Evolutionary conservation across 2,888 invertebrate species (phyloP).

Genomic region (Micropterix aruncella): DNA sequence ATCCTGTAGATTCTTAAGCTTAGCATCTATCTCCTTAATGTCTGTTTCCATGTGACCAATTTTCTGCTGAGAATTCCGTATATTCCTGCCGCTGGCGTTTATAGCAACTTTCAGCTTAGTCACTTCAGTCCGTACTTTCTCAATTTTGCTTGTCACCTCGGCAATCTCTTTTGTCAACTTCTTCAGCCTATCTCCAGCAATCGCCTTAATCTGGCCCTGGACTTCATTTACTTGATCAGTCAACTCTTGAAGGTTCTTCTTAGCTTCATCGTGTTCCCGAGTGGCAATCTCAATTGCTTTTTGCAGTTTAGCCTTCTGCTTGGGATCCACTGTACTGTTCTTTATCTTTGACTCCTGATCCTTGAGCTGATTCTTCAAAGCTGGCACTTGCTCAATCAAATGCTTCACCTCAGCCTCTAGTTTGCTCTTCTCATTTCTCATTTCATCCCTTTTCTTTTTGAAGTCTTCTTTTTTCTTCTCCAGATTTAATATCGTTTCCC

Average conservation of each 20-base stretch:
- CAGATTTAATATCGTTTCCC: too few species aligned
- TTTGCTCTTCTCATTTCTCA: constrained; percentile 23
- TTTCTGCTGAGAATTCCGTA: constrained; percentile 60
- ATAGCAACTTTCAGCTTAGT: constrained; percentile 55
- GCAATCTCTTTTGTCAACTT: constrained; percentile 58
- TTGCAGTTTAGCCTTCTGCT: constrained; percentile 45
- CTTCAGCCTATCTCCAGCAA: constrained; percentile 55
- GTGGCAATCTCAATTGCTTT: constrained; percentile 29
- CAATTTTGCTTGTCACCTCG: constrained; percentile 51
- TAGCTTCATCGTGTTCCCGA: too few species aligned
- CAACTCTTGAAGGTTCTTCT: too few species aligned
- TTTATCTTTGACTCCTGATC: constrained; percentile 55
- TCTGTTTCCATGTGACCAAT: constrained; percentile 62
- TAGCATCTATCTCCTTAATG: constrained; percentile 50
- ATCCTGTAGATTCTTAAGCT: constrained; percentile 40
- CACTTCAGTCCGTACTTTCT: constrained; percentile 54
- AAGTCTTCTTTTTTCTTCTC: too few species aligned
- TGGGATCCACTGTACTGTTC: constrained; percentile 51
- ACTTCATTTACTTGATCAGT: constrained; percentile 27
- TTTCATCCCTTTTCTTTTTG: constrained; percentile 21
- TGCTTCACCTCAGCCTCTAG: constrained; percentile 29
- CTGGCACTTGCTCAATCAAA: constrained; percentile 27
- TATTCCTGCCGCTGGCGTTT: constrained; percentile 42
- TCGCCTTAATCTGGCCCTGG: constrained; percentile 49
- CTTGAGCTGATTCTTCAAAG: constrained; percentile 47